Percentiles rank a stretch among this genome's conserved stretches.
phyloP scores from a whole-genome alignment of 1,140 invertebrate species.

The Megalopta genalis region DNA sequence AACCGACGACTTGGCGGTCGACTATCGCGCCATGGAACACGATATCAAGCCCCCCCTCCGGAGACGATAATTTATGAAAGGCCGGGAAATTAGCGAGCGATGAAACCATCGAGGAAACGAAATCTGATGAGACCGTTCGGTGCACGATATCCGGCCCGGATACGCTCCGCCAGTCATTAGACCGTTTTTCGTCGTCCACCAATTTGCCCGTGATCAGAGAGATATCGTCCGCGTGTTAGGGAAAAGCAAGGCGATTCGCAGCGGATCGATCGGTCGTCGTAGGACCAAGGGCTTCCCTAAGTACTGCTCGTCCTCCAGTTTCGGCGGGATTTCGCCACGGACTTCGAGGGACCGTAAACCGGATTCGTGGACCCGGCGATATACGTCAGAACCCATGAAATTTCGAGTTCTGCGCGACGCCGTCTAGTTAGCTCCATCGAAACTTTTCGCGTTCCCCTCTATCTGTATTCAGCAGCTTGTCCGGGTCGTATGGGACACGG shows the following conservation, averaged over 20 bases:
- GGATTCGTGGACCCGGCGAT: slow-evolving; percentile 43
- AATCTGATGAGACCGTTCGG: slow-evolving; percentile 51
- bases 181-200: neutral
- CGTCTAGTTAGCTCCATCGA: neutral
- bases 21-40: too few relatives aligned
- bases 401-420: slow-evolving; percentile 35
- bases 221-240: neutral
- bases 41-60: too few relatives aligned
- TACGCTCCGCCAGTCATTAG: slow-evolving; percentile 32
- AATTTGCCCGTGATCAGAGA: neutral
- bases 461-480: neutral
- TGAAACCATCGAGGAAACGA: slow-evolving; percentile 61
- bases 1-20: too few relatives aligned
- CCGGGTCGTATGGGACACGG: neutral
- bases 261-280: slow-evolving; percentile 10
- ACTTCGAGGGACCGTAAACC: slow-evolving; percentile 38
- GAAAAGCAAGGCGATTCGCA: neutral
- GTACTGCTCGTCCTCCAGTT: neutral
- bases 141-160: slow-evolving; percentile 21
- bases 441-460: slow-evolving; percentile 34
- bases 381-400: slow-evolving; percentile 36
- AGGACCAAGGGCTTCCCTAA: slow-evolving; percentile 5
- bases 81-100: slow-evolving; percentile 59
- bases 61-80: slow-evolving; percentile 55
- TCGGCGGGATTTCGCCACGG: slow-evolving; percentile 28